Base-by-base conservation (phyloP, 2,888 invertebrate genomes). In the Heliconius cydno region DNA sequence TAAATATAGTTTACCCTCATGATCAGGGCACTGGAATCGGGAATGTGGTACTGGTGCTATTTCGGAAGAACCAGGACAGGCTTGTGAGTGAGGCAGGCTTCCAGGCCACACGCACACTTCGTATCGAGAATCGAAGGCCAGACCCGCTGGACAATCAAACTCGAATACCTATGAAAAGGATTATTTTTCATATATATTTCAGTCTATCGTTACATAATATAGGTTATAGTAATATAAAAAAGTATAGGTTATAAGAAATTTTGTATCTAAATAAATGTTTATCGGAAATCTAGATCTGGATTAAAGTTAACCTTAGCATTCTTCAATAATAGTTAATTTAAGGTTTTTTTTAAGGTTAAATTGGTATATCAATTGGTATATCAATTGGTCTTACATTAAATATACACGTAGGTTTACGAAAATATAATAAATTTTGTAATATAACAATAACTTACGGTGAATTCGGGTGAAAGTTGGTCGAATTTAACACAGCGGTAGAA, bases 31-130 rank as follows among this genome's bases (percentile, higher is more conserved):
- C 57, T 95, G 90, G 90, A 97, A 97, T 85, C 97, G 95, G 1
- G 96, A 95, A 77, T 92, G 91, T 0, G 97, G 96, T 0, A 97
- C 97, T 0, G 97, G 97, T 0, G 97, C 97, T 60, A 98, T 97
- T 93, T 98, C 97, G 57, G 97, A 97, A 76, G 96, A 97, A 79
- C 97, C 97, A 25, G 97, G 96, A 87, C 97, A 97, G 2, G 97
- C 96, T 12, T 97, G 96, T 3, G 97, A 96, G 88, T 97, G 93
- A 0, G 97, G 95, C 72, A 97, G 89, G 79, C 97, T 97, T 74
- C 97, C 97, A 0, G 97, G 97, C 97, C 97, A 97, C 9, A 97
- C 97, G 88, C 98, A 98, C 75, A 97, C 97, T 87, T 97, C 97
- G 85, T 97, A 97, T 30, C 96, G 95, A 76, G 96, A 96, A 88